These are phyloP conservation scores for Holothuria leucospilota DNA, from an alignment of 53 echinoderm and acorn worm genomes.

Conservation along the genomic window DNA sequence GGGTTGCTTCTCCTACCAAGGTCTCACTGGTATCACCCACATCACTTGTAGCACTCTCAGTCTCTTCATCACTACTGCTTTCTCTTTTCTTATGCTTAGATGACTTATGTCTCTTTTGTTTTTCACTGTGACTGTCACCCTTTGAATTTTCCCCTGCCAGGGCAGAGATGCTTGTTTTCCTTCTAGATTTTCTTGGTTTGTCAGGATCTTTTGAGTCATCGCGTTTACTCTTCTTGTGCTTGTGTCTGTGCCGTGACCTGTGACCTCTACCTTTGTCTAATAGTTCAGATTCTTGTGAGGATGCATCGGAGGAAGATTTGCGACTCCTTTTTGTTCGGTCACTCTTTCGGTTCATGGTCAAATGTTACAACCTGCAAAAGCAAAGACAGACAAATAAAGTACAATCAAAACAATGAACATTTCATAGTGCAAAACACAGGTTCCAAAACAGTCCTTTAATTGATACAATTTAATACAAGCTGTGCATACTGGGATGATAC, in stretches of 20 bases:
- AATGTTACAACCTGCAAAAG: too few species aligned
- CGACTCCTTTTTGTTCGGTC: slow-evolving; percentile 67
- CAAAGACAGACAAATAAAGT: too few species aligned
- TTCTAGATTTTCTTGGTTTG: slow-evolving; percentile 52
- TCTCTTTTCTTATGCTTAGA: slow-evolving; percentile 3
- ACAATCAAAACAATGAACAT: too few species aligned
- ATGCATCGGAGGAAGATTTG: slow-evolving; percentile 63
- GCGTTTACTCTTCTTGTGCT: slow-evolving; percentile 44
- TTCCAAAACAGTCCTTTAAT: too few species aligned
- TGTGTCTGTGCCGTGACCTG: slow-evolving; percentile 48
- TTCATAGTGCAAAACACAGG: too few species aligned
- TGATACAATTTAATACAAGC: too few species aligned
- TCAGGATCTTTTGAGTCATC: slow-evolving; percentile 27
- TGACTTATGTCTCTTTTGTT: slow-evolving; percentile 49
- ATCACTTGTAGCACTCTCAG: slow-evolving; percentile 62
- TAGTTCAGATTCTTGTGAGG: slow-evolving; percentile 46
- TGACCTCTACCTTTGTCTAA: slow-evolving; percentile 54
- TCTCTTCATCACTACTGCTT: slow-evolving; percentile 62
- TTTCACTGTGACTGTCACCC: background rate
- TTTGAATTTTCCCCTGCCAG: slow-evolving; percentile 14
- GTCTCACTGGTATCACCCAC: slow-evolving; percentile 45
- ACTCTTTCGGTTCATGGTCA: slow-evolving; percentile 67
- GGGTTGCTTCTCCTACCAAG: background rate
- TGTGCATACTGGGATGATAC: too few species aligned
- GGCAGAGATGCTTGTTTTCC: slow-evolving; percentile 9